Percentiles rank a stretch among this genome's conserved stretches.
Conservation (phyloP, 2,888 invertebrate genomes). For the Isotomurus palustris region DNA sequence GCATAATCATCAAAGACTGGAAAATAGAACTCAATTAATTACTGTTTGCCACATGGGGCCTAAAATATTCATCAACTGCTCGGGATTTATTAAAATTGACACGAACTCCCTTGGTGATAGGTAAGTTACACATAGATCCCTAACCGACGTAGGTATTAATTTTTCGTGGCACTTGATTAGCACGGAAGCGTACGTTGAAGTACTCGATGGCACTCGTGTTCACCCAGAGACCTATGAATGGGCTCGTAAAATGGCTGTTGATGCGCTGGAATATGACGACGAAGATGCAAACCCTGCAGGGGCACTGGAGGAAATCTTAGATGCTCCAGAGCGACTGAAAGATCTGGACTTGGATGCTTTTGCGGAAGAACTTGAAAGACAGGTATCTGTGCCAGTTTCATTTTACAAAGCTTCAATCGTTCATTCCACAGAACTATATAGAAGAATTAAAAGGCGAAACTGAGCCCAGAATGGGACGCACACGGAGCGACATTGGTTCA, state of each 20-base stretch:
- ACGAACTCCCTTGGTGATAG: conserved; percentile 88
- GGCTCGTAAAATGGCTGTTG: conserved; percentile 99
- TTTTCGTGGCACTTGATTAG: conserved; percentile 48
- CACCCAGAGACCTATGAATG: conserved; percentile 99
- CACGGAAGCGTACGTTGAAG: conserved; percentile 91
- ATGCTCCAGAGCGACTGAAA: conserved; percentile 86
- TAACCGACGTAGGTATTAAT: background rate
- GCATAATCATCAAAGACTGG: conserved; percentile 83
- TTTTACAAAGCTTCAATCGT: no score
- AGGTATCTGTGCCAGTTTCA: no score
- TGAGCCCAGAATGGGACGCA: no score
- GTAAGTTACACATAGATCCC: conserved; percentile 43
- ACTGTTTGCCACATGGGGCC: conserved; percentile 96
- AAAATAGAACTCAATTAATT: conserved; percentile 91
- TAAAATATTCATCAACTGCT: conserved; percentile 97
- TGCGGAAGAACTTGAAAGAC: conserved; percentile 92
- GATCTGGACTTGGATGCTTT: conserved; percentile 98
- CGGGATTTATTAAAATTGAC: conserved; percentile 98
- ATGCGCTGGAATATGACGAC: conserved; percentile 96
- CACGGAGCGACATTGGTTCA: no score
- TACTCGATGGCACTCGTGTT: conserved; percentile 93
- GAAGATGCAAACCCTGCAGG: conserved; percentile 67
- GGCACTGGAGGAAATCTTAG: conserved; percentile 93
- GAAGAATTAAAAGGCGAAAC: background rate
- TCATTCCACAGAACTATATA: no score